Conservation (phyloP, 2,888 invertebrate species). For the Caenorhabditis angaria region DNA sequence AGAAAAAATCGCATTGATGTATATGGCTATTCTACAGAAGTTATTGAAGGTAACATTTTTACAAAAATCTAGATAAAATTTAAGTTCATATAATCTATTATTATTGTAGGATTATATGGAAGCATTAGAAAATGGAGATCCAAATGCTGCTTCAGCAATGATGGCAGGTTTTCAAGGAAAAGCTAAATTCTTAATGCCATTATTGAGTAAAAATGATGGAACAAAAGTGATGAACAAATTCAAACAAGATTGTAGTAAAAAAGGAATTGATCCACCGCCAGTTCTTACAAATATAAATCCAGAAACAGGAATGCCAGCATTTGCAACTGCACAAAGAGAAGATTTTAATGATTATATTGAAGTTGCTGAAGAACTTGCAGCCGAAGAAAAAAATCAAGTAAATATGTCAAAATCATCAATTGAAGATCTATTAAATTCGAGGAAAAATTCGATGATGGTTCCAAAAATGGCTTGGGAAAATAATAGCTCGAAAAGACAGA, state of each 20-base stretch:
- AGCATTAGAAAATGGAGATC: slow-evolving; percentile 64
- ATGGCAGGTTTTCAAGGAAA: slow-evolving; percentile 67
- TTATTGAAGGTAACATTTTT: slow-evolving; percentile 57
- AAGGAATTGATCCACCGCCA: slow-evolving; percentile 60
- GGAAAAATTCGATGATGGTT: background rate
- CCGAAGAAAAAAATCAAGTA: slow-evolving; percentile 14
- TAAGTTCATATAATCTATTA: too few species aligned
- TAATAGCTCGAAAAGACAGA: background rate
- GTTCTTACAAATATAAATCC: slow-evolving; percentile 67
- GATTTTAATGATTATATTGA: slow-evolving; percentile 58
- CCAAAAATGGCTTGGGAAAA: background rate
- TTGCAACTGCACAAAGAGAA: slow-evolving; percentile 51
- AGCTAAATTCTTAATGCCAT: slow-evolving; percentile 68
- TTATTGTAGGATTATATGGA: slow-evolving; percentile 65
- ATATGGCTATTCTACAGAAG: slow-evolving; percentile 62
- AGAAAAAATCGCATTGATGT: slow-evolving; percentile 66
- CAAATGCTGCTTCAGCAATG: slow-evolving; percentile 63
- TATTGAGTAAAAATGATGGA: slow-evolving; percentile 64
- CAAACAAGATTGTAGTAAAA: slow-evolving; percentile 58
- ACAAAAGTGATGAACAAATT: slow-evolving; percentile 68
- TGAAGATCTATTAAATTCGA: background rate
- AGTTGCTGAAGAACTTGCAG: slow-evolving; percentile 28
- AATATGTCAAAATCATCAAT: slow-evolving; percentile 26
- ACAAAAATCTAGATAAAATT: slow-evolving; percentile 10
- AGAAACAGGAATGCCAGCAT: slow-evolving; percentile 63